Percentiles rank a stretch among this genome's conserved stretches.
These are phyloP conservation scores for Leptobrachium leishanense DNA, from an alignment of 2,113 vertebrate species.

Conservation along the genomic window DNA sequence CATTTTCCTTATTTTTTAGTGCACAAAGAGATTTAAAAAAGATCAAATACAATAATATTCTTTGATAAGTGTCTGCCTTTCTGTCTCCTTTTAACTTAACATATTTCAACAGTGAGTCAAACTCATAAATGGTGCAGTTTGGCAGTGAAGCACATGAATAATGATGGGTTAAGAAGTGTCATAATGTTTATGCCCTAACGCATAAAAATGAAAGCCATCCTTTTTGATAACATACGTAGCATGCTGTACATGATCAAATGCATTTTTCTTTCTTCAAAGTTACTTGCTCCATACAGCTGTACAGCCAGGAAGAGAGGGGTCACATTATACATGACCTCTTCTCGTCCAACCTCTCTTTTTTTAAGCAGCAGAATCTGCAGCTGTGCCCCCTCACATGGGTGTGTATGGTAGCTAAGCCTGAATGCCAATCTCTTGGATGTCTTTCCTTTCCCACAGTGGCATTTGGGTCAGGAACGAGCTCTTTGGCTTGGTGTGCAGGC, in stretches of 20 bases:
- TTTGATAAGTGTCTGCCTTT: too few species aligned
- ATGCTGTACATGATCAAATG: conserved; percentile 35
- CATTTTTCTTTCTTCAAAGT: conserved; percentile 33
- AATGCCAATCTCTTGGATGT: conserved; percentile 60
- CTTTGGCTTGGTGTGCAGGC: conserved; percentile 55
- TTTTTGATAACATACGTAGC: conserved; percentile 19
- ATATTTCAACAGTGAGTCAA: too few species aligned
- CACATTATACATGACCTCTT: conserved; percentile 21
- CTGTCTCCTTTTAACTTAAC: too few species aligned
- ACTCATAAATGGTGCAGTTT: too few species aligned
- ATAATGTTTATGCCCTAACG: background rate
- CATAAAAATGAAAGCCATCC: background rate
- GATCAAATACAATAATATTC: too few species aligned
- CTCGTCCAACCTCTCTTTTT: conserved; percentile 45
- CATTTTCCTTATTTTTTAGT: too few species aligned
- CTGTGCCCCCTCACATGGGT: conserved; percentile 61
- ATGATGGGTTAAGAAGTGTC: too few species aligned
- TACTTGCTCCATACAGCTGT: conserved; percentile 16
- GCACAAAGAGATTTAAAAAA: too few species aligned
- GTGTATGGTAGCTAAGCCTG: conserved; percentile 61
- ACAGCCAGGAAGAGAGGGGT: conserved; percentile 4
- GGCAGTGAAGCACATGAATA: too few species aligned
- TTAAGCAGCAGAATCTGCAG: conserved; percentile 59
- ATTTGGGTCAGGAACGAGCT: conserved; percentile 54
- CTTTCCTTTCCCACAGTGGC: conserved; percentile 48